Conservation (phyloP, 2,888 invertebrate genomes). For the Eurytoma californica region DNA sequence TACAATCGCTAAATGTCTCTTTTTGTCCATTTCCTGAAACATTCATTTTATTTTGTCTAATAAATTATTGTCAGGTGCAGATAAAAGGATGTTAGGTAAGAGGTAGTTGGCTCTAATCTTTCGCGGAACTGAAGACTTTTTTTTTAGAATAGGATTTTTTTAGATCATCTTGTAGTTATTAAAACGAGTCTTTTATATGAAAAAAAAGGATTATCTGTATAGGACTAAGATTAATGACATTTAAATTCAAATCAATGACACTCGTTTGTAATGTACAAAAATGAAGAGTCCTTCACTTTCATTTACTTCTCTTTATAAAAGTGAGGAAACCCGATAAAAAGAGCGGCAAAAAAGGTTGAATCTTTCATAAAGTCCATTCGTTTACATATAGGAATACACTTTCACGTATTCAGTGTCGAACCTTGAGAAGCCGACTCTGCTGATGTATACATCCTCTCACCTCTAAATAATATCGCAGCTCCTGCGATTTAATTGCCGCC, state of each 20-base stretch:
- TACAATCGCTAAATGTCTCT: not conserved
- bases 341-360: conserved; percentile 12
- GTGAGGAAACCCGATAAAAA: conserved; percentile 9
- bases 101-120: no score
- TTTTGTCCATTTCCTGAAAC: no score
- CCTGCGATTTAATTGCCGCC: conserved; percentile 35
- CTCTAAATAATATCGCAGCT: conserved; percentile 17
- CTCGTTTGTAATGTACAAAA: not conserved
- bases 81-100: no score
- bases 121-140: no score
- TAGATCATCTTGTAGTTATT: not conserved
- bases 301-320: conserved; percentile 20
- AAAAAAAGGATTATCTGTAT: no score
- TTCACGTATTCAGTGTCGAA: conserved; percentile 17
- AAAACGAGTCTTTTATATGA: not conserved
- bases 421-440: not conserved
- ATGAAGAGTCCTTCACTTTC: conserved; percentile 10
- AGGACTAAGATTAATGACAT: conserved; percentile 14
- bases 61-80: no score
- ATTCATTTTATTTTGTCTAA: no score
- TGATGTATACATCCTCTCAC: conserved; percentile 21
- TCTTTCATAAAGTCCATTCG: conserved; percentile 29
- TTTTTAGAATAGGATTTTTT: not conserved
- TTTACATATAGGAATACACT: conserved; percentile 3
- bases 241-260: conserved; percentile 21